Evolutionary conservation across 2,113 vertebrate species (phyloP), one percentile per base, ranked within the genome.

Genomic region (Ranitomeya imitator): DNA sequence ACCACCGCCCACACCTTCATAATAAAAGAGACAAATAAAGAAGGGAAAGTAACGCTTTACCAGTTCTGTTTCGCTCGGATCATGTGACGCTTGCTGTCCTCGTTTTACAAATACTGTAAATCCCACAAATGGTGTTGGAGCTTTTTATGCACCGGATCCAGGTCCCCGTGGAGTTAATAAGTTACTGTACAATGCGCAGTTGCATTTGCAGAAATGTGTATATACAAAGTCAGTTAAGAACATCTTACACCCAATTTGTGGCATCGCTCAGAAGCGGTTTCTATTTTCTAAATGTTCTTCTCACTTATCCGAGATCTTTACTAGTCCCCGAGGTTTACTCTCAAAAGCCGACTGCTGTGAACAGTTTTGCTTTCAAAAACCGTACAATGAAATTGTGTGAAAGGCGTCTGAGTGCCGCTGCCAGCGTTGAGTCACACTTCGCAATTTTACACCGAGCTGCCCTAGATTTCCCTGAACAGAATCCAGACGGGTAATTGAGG

Each of bases 191-290:
- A 84, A 51, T 65, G 18, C 19, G 63, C 65, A 14, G 82, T 71
- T 71, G 63, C 82, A 84, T 84, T 84, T 55, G 82, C 82, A 84
- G 82, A 84, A 31, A 18, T 31, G 82, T 84, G 45, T 84, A 84
- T 26, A 69, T 55, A 84, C 82, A 84, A 84, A 84, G 82, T 84
- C 82, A 55, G 82, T 55, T 84, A 84, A 84, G 82, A 84, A 84
- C 82, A 55, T 84, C 82, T 84, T 71, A 84, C 82, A 84, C 82
- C 82, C 65, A 84, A 84, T 84, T 84, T 84, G 82, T 84, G 82
- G 82, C 52, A 26, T 69, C 63, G 82, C 67, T 84, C 82, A 18
- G 63, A 71, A 54, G 65, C 82, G 16, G 63, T 84, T 84, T 84
- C 82, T 84, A 71, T 84, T 84, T 71, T 69, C 82, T 84, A 84